These are phyloP conservation scores for Sula dactylatra DNA, from an alignment of 2,113 vertebrate species.

Conservation along the genomic window DNA sequence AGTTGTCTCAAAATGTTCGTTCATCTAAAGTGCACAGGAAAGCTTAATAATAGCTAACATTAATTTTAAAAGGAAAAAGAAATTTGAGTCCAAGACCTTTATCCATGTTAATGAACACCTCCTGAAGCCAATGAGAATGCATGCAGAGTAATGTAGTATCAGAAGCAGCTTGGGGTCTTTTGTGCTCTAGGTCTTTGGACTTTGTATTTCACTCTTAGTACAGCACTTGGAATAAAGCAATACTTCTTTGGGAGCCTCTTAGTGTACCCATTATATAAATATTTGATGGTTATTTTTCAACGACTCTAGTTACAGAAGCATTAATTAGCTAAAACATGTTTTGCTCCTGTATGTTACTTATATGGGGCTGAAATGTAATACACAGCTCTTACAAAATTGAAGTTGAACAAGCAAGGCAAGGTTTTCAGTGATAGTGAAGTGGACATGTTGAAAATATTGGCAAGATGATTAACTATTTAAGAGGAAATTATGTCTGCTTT, in stretches of 20 bases:
- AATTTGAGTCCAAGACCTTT: neutral
- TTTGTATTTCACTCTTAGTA: neutral
- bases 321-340: constrained; percentile 41
- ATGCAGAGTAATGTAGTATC: neutral
- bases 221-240: neutral
- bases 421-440: neutral
- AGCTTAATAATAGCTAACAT: neutral
- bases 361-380: constrained; percentile 42
- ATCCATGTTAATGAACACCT: neutral
- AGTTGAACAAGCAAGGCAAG: neutral
- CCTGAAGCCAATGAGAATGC: neutral
- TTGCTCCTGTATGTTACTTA: neutral
- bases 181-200: neutral
- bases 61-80: neutral
- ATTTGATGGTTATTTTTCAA: constrained; percentile 49
- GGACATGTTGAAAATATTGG: neutral
- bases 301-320: neutral
- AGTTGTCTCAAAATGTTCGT: neutral
- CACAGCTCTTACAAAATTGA: constrained; percentile 12
- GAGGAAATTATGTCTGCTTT: neutral
- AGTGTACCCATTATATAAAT: constrained; percentile 10
- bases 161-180: neutral
- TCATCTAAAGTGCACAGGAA: neutral
- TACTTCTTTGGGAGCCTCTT: neutral
- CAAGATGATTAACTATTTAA: constrained; percentile 7